Percentiles rank a stretch among this genome's conserved stretches.
phyloP scores from a whole-genome alignment of 2,113 vertebrate species.

The Scomber scombrus region DNA sequence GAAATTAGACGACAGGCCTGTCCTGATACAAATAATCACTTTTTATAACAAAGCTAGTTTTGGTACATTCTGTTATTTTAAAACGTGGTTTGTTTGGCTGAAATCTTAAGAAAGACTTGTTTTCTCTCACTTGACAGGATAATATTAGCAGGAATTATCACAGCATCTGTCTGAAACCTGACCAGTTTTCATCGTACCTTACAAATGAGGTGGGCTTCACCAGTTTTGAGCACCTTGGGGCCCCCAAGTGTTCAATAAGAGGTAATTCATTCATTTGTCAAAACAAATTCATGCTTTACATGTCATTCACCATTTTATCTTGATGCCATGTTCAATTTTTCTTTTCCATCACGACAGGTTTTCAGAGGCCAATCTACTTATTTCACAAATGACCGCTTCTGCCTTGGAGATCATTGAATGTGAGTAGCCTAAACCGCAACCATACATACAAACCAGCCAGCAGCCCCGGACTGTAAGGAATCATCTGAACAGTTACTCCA shows the following conservation, averaged over 20 bases:
- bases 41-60: neutral
- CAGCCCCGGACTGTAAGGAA: constrained; percentile 53
- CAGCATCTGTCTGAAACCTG: constrained; percentile 89
- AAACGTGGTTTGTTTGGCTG: neutral
- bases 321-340: neutral
- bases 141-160: constrained; percentile 88
- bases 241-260: constrained; percentile 86
- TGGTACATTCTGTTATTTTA: no score
- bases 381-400: constrained; percentile 87
- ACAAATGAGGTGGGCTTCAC: constrained; percentile 90
- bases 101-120: neutral
- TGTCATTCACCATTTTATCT: neutral
- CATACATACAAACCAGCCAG: constrained; percentile 42
- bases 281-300: neutral
- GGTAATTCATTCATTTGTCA: constrained; percentile 77
- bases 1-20: neutral
- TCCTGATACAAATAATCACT: neutral
- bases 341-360: constrained; percentile 79
- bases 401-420: constrained; percentile 72
- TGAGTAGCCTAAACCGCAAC: constrained; percentile 59
- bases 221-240: constrained; percentile 89
- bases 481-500: constrained; percentile 8
- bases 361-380: constrained; percentile 91
- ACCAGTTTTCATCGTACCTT: constrained; percentile 90
- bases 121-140: constrained; percentile 80